Base-by-base conservation (phyloP, 2,888 invertebrate species). In the Euzetes globulus region DNA sequence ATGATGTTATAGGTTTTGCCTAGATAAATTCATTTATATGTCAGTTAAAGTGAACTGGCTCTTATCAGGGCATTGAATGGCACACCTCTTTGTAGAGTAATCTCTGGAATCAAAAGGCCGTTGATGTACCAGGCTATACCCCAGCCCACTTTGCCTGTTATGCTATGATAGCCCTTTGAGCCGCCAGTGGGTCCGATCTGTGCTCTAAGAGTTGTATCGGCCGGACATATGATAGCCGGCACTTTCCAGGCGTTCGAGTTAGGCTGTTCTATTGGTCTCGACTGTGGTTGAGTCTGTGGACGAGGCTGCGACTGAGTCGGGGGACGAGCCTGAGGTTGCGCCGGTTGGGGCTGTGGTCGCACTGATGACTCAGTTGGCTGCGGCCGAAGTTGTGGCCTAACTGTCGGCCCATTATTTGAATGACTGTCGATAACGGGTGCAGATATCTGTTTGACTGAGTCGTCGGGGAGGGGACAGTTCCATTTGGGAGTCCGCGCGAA, bases 121-220 rank as follows among this genome's bases (percentile, higher is more conserved):
- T 95, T 94, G 81, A 95, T 88, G 85, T 92, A 95, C 92, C 92
- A 94, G 22, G 92, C 91, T 77, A 94, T 91, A 75, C 93, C 93
- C 91, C 92, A 92, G 47, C 94, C 94, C 22, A 93, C 92, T 82
- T 92, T 92, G 77, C 93, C 93, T 55, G 83, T 83, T n/a, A 83
- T 94, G 1, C 93, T 91, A 17, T 91, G 87, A 83, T 94, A 94
- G 29, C 94, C 94, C 82, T 91, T 91, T 11, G 68, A 1, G 33
- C 94, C 93, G 0, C 94, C 94, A 6, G 93, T 92, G 25, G 94
- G 94, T 11, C 94, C 94, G 88, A 94, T 90, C 84, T 94, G 94
- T 0, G 93, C 94, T 83, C 92, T 93, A 83, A 92, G 91, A 3
- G 93, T 91, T 17, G 92, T 91, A 81, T 94, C 93, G 58, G 91